phyloP scores from a whole-genome alignment of 1,140 invertebrate species.

The Venustaconcha ellipsiformis region DNA sequence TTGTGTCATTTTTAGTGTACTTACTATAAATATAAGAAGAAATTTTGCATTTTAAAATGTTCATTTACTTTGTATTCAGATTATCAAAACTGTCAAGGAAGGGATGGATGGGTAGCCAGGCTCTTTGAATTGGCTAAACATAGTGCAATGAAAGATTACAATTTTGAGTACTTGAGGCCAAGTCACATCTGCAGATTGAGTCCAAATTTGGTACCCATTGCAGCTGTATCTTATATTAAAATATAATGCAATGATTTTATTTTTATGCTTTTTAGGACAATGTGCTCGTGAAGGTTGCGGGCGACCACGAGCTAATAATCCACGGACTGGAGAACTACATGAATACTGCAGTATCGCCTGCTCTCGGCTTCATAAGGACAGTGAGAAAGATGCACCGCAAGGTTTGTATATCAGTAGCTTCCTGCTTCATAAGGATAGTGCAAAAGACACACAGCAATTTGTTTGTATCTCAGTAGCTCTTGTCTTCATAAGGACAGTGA shows the following conservation, averaged over 20 bases:
- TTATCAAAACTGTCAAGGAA: neutral
- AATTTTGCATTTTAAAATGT: neutral
- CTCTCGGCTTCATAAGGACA: conserved; percentile 56
- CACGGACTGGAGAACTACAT: conserved; percentile 71
- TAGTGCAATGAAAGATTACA: neutral
- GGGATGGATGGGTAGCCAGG: no score
- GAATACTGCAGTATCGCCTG: conserved; percentile 73
- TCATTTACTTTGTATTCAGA: neutral
- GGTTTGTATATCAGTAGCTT: conserved; percentile 26
- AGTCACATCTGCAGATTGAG: neutral
- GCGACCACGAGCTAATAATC: conserved; percentile 69
- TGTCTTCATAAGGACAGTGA: conserved; percentile 58
- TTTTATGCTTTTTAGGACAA: conserved; percentile 34
- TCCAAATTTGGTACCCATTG: neutral
- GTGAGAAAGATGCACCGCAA: conserved; percentile 48
- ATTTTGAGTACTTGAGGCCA: neutral
- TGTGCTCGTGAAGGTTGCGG: conserved; percentile 68
- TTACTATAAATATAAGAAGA: no score
- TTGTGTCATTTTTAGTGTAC: no score
- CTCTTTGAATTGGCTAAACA: no score
- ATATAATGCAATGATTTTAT: neutral
- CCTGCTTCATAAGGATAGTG: neutral
- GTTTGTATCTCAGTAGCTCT: conserved; percentile 63
- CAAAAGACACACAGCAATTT: no score
- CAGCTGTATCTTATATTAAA: neutral